Evolutionary conservation across 2,797 vertebrate species (phyloP), one percentile per base, ranked within the genome.

Genomic region (Sternarchorhynchus goeldii): DNA sequence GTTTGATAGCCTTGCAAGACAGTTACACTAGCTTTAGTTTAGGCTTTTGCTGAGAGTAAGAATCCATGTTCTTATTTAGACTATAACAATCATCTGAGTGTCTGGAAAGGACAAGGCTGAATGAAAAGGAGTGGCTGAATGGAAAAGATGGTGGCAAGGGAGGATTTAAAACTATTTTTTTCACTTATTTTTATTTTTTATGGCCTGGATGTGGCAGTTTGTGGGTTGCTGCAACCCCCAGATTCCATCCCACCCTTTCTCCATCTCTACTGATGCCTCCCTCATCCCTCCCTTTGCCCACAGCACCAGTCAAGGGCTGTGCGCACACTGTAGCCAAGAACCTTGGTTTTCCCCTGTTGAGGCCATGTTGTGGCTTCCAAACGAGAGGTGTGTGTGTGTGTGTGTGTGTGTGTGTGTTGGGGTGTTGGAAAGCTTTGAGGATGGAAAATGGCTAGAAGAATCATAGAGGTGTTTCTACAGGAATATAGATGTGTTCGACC

Each of bases 221-320:
- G 87, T 80, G 89, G 90, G 88, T 14, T 53, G 80, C 77, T 77
- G 70, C 10, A 80, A 78, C 87, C 83, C 86, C 83, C 82, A 85
- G 58, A 83, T 83, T 80, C 83, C 62, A 70, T 74, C 86, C 78
- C 67, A 78, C 75, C 62, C 78, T 53, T 84, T 87, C 84, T 85
- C 77, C 84, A 85, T 84, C 81, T 90, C 88, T 90, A 82, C 83
- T 88, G 84, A 86, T 84, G 84, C 84, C 84, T 79, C 79, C 86
- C 53, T 36, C 75, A 58, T 17, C 81, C 79, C 80, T 73, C 41
- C 73, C 63, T 56, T 77, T 69, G 63, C 82, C 82, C 86, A 79
- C 86, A 87, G 82, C 73, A 57, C 80, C 79, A 83, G 86, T 82
- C 80, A 76, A 45, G 81, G 78, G 86, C 81, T 85, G 83, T 85